A percentile compares a stretch with the other conserved stretches of the same genome.
phyloP scores from a whole-genome alignment of 1,140 invertebrate genomes.

The Bombus pyrosoma region DNA sequence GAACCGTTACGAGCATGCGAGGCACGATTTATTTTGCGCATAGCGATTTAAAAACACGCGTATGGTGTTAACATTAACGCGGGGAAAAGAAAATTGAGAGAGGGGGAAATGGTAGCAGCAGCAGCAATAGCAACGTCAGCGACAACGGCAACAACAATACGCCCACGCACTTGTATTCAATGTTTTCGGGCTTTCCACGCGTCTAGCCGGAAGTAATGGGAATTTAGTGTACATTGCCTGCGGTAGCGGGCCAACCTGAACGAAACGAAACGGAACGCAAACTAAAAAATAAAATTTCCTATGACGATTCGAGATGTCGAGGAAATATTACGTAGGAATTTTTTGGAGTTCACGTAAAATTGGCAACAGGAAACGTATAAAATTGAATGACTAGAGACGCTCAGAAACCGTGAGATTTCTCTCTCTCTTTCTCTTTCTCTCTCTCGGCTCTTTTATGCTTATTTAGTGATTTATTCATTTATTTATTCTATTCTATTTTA shows the following conservation, averaged over 20 bases:
- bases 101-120: not conserved
- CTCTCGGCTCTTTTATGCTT: too few relatives aligned
- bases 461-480: not conserved
- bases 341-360: constrained; percentile 11
- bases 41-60: not conserved
- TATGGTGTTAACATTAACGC: constrained; percentile 1
- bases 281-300: constrained; percentile 20
- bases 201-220: constrained; percentile 15
- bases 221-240: not conserved
- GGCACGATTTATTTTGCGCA: not conserved
- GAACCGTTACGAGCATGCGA: not conserved
- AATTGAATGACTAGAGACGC: not conserved
- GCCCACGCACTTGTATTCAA: constrained; percentile 8
- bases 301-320: not conserved
- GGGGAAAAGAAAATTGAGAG: not conserved
- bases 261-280: not conserved
- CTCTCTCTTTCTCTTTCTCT: not conserved
- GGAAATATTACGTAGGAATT: constrained; percentile 13
- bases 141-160: not conserved
- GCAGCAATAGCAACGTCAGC: not conserved
- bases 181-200: not conserved
- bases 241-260: not conserved
- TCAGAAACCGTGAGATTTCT: not conserved
- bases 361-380: constrained; percentile 13
- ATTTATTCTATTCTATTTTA: not conserved